phyloP scores from a whole-genome alignment of 2,797 vertebrate genomes.

The Lutjanus argentimaculatus region DNA sequence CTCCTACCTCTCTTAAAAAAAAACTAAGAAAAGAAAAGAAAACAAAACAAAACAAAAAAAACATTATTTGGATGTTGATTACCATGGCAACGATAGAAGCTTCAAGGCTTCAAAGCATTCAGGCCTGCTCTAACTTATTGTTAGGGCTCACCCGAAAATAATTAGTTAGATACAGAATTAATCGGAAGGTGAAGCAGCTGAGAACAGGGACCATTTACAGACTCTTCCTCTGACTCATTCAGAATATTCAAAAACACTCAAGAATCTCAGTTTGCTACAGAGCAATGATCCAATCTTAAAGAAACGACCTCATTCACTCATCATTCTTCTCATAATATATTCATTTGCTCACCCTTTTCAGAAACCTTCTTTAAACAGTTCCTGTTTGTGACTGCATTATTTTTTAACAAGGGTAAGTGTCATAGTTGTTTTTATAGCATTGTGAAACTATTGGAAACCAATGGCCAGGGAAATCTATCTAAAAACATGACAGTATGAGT shows the following conservation, averaged over 20 bases:
- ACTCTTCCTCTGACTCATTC: neutral
- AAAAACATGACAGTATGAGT: neutral
- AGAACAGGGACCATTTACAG: slow-evolving; percentile 4
- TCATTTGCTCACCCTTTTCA: neutral
- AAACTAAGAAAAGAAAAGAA: no score
- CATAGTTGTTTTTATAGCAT: slow-evolving; percentile 9
- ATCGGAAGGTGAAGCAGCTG: neutral
- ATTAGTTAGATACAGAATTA: no score
- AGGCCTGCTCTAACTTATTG: no score
- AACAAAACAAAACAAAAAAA: no score
- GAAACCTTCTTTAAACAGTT: neutral
- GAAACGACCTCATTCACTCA: neutral
- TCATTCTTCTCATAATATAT: neutral
- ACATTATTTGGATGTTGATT: no score
- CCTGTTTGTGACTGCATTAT: no score
- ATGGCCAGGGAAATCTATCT: neutral
- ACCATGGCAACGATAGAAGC: no score
- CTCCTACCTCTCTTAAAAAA: no score
- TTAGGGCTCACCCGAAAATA: no score
- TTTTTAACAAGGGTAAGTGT: neutral
- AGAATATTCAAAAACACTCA: slow-evolving; percentile 7
- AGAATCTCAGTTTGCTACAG: neutral
- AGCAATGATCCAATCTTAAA: neutral
- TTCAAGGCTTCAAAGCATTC: no score
- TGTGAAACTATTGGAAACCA: slow-evolving; percentile 14